Percentiles rank a stretch among this genome's conserved stretches.
These are phyloP conservation scores for Oreohelix idahoensis DNA, from an alignment of 1,140 invertebrate species.

Conservation along the genomic window DNA sequence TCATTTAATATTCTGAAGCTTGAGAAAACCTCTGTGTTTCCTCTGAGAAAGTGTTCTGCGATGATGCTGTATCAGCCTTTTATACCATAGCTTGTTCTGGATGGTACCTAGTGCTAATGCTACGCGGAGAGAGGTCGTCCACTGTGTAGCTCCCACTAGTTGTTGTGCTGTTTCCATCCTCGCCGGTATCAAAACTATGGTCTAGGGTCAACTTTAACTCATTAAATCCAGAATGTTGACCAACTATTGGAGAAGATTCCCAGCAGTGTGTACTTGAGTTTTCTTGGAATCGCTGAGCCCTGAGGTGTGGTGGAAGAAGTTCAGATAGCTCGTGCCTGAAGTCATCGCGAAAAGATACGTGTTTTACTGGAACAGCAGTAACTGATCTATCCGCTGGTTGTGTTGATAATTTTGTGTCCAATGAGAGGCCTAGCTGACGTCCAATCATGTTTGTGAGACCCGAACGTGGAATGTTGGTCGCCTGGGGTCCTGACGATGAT, in stretches of 20 bases:
- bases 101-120: background rate
- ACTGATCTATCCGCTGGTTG: background rate
- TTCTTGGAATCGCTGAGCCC: background rate
- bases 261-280: background rate
- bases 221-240: background rate
- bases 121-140: slow-evolving; percentile 26
- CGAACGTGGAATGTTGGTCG: slow-evolving; percentile 20
- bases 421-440: background rate
- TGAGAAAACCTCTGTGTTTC: too few species aligned
- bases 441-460: background rate
- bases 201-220: slow-evolving; percentile 33
- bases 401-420: slow-evolving; percentile 6
- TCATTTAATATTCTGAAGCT: too few species aligned
- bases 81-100: slow-evolving; percentile 31
- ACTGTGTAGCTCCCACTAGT: slow-evolving; percentile 38
- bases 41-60: too few species aligned
- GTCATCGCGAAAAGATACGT: slow-evolving; percentile 47
- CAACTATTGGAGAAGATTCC: background rate
- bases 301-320: background rate
- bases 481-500: background rate
- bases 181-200: slow-evolving; percentile 39
- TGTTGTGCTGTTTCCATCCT: slow-evolving; percentile 47
- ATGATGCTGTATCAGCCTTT: too few species aligned
- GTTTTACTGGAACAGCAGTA: slow-evolving; percentile 34
- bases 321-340: slow-evolving; percentile 25